phyloP scores from a whole-genome alignment of 2,888 invertebrate genomes.

The Volucella zonaria region DNA sequence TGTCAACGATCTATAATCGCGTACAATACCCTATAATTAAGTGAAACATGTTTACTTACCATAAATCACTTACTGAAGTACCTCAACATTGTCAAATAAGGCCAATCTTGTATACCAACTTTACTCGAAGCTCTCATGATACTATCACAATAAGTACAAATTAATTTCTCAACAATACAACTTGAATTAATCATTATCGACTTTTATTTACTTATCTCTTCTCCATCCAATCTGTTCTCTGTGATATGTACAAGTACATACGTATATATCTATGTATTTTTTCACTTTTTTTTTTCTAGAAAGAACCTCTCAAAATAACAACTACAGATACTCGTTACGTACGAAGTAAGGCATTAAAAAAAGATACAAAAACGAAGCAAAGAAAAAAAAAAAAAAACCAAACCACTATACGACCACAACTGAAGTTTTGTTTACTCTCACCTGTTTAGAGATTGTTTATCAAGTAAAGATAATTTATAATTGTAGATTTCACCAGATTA shows the following conservation, averaged over 20 bases:
- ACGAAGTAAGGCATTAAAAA: too few relatives aligned
- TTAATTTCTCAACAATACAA: slow-evolving; percentile 67
- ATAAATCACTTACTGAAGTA: slow-evolving; percentile 33
- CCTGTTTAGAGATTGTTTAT: slow-evolving; percentile 65
- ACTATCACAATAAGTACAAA: slow-evolving; percentile 62
- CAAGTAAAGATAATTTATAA: slow-evolving; percentile 71
- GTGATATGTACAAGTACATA: slow-evolving; percentile 42
- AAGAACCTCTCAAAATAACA: slow-evolving; percentile 25
- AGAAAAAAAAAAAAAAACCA: slow-evolving; percentile 21
- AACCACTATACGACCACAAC: slow-evolving; percentile 1
- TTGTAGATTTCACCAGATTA: slow-evolving; percentile 72
- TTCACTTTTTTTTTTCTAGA: not conserved
- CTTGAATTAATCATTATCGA: slow-evolving; percentile 70
- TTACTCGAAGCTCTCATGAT: slow-evolving; percentile 37
- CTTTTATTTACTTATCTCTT: slow-evolving; percentile 51
- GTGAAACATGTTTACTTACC: slow-evolving; percentile 34
- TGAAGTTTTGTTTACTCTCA: slow-evolving; percentile 55
- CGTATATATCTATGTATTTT: not conserved
- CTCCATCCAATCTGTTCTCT: slow-evolving; percentile 26
- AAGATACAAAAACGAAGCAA: slow-evolving; percentile 3
- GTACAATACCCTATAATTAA: slow-evolving; percentile 5
- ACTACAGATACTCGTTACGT: slow-evolving; percentile 14
- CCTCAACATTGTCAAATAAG: slow-evolving; percentile 47
- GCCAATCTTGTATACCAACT: slow-evolving; percentile 39
- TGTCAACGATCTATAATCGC: slow-evolving; percentile 44